These are phyloP conservation scores for Eurytoma californica DNA, from an alignment of 2,888 invertebrate species.

Conservation along the genomic window DNA sequence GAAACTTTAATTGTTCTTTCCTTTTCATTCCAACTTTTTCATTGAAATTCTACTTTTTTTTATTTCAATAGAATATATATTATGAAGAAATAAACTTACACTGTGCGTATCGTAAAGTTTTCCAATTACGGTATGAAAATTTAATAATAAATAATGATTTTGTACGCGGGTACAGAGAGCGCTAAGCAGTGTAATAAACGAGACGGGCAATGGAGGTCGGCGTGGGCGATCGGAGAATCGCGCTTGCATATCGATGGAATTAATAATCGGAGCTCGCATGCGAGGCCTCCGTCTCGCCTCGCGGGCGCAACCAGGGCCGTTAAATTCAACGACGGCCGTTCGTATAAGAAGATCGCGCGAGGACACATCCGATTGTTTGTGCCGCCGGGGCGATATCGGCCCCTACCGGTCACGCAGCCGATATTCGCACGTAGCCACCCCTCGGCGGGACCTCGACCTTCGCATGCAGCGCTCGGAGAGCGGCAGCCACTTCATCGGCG, in stretches of 20 bases:
- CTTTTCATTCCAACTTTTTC: background rate
- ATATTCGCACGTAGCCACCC: conserved; percentile 6
- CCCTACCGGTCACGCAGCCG: conserved; percentile 2
- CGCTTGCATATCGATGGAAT: conserved; percentile 61
- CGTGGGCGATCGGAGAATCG: conserved; percentile 30
- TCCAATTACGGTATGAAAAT: too few species aligned
- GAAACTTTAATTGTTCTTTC: background rate
- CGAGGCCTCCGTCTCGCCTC: background rate
- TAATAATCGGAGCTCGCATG: conserved; percentile 56
- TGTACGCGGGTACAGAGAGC: background rate
- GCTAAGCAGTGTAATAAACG: background rate
- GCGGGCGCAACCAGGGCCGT: conserved; percentile 54
- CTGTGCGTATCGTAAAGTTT: too few species aligned
- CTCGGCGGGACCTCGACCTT: background rate
- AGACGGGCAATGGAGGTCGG: too few species aligned
- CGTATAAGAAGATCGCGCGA: conserved; percentile 60
- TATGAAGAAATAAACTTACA: too few species aligned
- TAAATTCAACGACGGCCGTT: conserved; percentile 65
- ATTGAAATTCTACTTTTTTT: background rate
- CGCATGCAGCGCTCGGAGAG: background rate
- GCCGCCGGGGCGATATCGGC: conserved; percentile 15
- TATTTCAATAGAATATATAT: too few species aligned
- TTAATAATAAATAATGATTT: too few species aligned
- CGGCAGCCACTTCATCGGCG: conserved; percentile 23
- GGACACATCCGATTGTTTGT: conserved; percentile 40